Evolutionary conservation across 2,797 vertebrate species (phyloP).

Genomic region (Myiotriccus ornatus): DNA sequence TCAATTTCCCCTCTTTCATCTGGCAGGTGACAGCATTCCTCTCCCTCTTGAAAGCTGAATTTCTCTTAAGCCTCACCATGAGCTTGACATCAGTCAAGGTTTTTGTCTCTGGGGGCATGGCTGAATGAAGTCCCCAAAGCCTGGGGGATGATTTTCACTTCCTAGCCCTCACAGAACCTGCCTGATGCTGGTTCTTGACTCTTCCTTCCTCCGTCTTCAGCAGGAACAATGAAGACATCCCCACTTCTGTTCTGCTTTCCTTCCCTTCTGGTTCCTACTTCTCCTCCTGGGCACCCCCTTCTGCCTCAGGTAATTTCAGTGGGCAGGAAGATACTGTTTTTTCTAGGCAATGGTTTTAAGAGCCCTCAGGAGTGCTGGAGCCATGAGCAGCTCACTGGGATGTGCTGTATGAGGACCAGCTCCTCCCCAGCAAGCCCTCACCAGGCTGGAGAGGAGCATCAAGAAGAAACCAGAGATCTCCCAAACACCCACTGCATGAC

Average conservation of each 20-base stretch:
- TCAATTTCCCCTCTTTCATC: not conserved
- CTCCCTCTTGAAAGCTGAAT: not conserved
- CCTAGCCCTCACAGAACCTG: not conserved
- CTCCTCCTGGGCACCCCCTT: not conserved
- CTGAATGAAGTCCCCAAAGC: not conserved
- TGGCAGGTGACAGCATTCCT: not conserved
- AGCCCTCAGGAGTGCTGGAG: not conserved
- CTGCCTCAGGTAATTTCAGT: not conserved
- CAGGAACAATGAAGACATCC: not conserved
- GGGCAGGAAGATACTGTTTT: not conserved
- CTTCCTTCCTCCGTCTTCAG: not conserved
- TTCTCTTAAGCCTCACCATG: not conserved
- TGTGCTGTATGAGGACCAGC: accelerated
- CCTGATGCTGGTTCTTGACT: not conserved
- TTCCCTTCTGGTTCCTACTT: not conserved
- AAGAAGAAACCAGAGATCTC: not conserved
- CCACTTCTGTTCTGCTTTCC: not conserved
- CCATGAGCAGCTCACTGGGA: not conserved
- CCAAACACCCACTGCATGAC: not conserved
- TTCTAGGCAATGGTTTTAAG: not conserved
- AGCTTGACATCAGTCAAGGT: not conserved
- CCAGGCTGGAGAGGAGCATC: not conserved
- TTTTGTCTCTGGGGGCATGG: not conserved
- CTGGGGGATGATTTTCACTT: not conserved
- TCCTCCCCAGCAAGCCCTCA: not conserved